A percentile compares a stretch with the other conserved stretches of the same genome.
phyloP scores from a whole-genome alignment of 2,797 vertebrate genomes.

The Aotus griseimembra region DNA sequence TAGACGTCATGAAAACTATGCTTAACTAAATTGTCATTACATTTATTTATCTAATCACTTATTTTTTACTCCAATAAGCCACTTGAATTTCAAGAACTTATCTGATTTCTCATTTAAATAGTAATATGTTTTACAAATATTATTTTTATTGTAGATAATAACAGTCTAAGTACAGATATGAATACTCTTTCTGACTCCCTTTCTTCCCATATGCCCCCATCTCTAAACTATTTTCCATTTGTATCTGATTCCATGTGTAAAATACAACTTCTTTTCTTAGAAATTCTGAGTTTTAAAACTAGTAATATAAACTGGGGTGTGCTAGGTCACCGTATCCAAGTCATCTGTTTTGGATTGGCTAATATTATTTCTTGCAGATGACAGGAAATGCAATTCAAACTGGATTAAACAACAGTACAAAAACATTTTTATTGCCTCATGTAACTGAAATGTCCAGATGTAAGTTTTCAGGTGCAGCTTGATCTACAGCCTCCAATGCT shows the following conservation, averaged over 20 bases:
- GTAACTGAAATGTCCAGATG: constrained; percentile 63
- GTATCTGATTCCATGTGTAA: not conserved
- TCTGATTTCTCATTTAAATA: constrained; percentile 10
- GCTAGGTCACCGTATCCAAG: constrained; percentile 43
- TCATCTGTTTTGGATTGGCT: constrained; percentile 77
- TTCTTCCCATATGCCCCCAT: not conserved
- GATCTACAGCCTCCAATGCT: constrained; percentile 27
- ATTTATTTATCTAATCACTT: not conserved
- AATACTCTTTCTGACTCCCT: not conserved
- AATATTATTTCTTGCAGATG: constrained; percentile 77
- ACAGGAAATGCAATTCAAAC: constrained; percentile 75
- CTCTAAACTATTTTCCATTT: constrained; percentile 43
- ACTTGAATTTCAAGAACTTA: not conserved
- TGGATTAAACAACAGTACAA: constrained; percentile 68
- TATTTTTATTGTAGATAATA: not conserved
- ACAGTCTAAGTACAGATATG: not conserved
- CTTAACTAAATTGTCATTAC: not conserved
- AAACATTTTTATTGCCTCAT: constrained; percentile 60
- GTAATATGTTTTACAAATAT: not conserved
- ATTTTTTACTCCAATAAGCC: not conserved
- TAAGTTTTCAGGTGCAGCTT: constrained; percentile 69
- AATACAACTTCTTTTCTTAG: constrained; percentile 26
- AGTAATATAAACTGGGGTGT: constrained; percentile 40
- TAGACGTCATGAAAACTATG: not conserved
- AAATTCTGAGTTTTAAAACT: constrained; percentile 63